Base-by-base conservation (phyloP, 2,888 invertebrate species). In the Holacanthella duospinosa region DNA sequence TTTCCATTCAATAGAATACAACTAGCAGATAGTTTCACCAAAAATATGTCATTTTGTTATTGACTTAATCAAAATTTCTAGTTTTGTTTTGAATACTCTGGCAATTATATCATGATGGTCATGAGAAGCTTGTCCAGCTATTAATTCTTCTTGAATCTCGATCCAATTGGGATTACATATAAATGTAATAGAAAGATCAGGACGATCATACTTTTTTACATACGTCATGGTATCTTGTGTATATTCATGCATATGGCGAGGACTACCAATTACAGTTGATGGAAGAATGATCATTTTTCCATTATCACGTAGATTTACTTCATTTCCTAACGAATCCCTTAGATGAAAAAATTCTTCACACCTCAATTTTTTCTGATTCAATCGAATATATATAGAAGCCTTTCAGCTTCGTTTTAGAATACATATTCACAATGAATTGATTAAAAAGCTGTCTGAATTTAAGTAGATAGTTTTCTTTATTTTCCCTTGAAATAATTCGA, bases 151-250 rank as follows among this genome's bases (percentile, higher is more conserved):
- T 56, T 2, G 6, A 6, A 56, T 56, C 27, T 56, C 56, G 2
- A 1, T 12, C 56, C 56, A 56, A 12, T 56, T 56, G 1, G 27
- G 56, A 56, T 56, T 56, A 28, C 56, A 56, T 25, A 28, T 56
- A 2, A 56, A 24, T 27, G 56, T 56, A n/a, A 25, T 2, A 56
- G 27, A 56, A 1, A 56, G 1, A 28, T 28, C 56, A 9, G 36
- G 36, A 9, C 16, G 6, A 9, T 16, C 36, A 6, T 9, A 9
- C 16, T 36, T 36, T 16, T 36, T 6, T 6, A 36, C 36, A 6
- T 9, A 9, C 36, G 36, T 16, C 6, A 56, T 56, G 9, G 57
- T 19, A 21, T 57, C 57, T 24, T 57, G 57, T 19, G 12, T 29
- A 29, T 6, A 4, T 24, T 57, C 29, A 6, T 57, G 36, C 57